A percentile compares a stretch with the other conserved stretches of the same genome.
Conservation (phyloP, 1,140 invertebrate species). For the Platorchestia sp. region DNA sequence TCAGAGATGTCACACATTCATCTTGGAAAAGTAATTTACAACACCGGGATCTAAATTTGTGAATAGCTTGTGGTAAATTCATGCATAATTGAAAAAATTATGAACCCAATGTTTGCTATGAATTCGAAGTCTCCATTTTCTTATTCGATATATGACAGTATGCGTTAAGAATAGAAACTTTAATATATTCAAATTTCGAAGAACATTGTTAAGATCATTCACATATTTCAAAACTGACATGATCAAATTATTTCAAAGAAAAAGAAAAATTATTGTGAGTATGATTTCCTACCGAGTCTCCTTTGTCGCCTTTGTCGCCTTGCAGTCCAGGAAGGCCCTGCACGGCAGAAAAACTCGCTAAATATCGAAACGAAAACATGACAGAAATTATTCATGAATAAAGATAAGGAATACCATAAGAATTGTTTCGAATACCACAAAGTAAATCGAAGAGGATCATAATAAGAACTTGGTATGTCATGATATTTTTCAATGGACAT, state of each 20-base stretch:
- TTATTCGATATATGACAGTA: neutral
- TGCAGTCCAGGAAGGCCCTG: slow-evolving; percentile 89
- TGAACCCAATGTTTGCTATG: neutral
- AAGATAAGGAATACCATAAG: neutral
- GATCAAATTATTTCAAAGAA: neutral
- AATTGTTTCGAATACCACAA: neutral
- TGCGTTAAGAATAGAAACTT: neutral
- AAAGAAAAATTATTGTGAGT: neutral
- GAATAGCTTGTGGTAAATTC: neutral
- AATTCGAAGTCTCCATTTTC: neutral
- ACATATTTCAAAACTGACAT: neutral
- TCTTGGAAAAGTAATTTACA: neutral
- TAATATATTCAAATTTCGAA: neutral
- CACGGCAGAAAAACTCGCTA: neutral
- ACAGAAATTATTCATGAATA: neutral
- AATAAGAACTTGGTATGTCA: too few species aligned
- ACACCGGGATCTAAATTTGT: neutral
- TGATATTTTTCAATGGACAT: neutral
- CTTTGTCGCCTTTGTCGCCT: slow-evolving; percentile 92
- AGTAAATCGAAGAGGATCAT: neutral
- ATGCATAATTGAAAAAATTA: neutral
- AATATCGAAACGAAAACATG: neutral
- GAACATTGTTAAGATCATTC: neutral
- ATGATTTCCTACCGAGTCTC: slow-evolving; percentile 84
- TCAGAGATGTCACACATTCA: neutral